Evolutionary conservation across 92 coral and sea anemone species (phyloP).

Genomic region (Muricea muricata): DNA sequence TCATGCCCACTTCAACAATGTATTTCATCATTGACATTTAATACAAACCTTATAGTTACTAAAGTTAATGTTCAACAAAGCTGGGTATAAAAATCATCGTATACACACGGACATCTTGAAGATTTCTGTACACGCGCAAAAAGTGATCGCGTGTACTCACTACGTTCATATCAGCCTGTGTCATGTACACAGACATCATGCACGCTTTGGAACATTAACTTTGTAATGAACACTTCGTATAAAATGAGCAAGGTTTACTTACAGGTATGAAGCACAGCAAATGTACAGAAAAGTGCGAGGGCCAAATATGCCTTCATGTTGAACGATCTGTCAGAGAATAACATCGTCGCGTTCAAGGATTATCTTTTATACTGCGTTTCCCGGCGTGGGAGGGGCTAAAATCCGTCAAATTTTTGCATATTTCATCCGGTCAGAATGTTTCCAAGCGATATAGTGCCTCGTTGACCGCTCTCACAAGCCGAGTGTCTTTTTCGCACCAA

Average conservation of each 20-base stretch:
- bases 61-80: neutral
- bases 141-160: too few species aligned
- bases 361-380: slow-evolving; percentile 3
- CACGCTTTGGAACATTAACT: too few species aligned
- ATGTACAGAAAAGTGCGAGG: neutral
- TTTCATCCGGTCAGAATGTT: neutral
- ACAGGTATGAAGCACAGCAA: neutral
- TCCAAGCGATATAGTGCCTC: slow-evolving; percentile 11
- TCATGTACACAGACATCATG: too few species aligned
- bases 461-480: neutral
- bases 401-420: neutral
- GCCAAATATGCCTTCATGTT: slow-evolving; percentile 1
- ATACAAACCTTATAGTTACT: neutral
- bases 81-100: too few species aligned
- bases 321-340: slow-evolving; percentile 1
- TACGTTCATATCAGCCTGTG: too few species aligned
- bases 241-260: neutral
- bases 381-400: slow-evolving; percentile 2
- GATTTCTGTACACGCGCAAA: too few species aligned
- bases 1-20: too few species aligned
- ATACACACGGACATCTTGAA: too few species aligned
- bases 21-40: too few species aligned
- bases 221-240: neutral
- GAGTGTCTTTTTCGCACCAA: neutral
- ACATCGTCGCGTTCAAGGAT: neutral